Evolutionary conservation across 2,113 vertebrate genomes (phyloP), one percentile per base, ranked within the genome.

Genomic region (Oncorhynchus kisutch): DNA sequence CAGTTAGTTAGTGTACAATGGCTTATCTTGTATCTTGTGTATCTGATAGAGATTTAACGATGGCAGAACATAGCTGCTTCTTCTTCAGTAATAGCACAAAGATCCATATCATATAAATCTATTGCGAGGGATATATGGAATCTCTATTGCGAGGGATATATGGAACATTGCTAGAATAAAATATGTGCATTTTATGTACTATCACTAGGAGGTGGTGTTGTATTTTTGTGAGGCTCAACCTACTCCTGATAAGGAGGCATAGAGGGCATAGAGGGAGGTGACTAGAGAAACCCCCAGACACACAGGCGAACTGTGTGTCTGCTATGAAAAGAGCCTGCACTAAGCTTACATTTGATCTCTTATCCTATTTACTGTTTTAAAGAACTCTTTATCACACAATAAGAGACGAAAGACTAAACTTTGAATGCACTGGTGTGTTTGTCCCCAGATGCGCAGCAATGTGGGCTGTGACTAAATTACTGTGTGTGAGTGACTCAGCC

Each of bases 251-350:
- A 31, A 8, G 27, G 48, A 22, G 48, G 27, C 27, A 27, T 27
- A 27, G 27, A 88, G 82, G 85, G 82, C 78, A 73, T 80, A 87
- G 82, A 85, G 75, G 77, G 66, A 66, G 13, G 24, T 65, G 71
- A 85, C 85, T 87, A 8, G 70, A 75, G 39, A 71, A 73, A 71
- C 54, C 62, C 34, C 82, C 14, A 79, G 74, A 85, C 9, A 64
- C 78, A 75, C 45, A 88, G 89, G 87, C 85, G 76, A 86, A 84
- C 77, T 79, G 77, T 73, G 74, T 51, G 74, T 76, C 64, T 66
- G 7, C 69, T 76, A 59, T 39, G 69, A 72, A 82, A 85, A 85
- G 79, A 74, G 24, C 27, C 67, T 2, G 25, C 5, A 67, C 66
- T 18, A 65, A 81, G 78, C 48, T 68, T 66, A 16, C 71, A 29